Evolutionary conservation across 2,888 invertebrate genomes (phyloP).

Genomic region (Ommatoiulus sabulosus): DNA sequence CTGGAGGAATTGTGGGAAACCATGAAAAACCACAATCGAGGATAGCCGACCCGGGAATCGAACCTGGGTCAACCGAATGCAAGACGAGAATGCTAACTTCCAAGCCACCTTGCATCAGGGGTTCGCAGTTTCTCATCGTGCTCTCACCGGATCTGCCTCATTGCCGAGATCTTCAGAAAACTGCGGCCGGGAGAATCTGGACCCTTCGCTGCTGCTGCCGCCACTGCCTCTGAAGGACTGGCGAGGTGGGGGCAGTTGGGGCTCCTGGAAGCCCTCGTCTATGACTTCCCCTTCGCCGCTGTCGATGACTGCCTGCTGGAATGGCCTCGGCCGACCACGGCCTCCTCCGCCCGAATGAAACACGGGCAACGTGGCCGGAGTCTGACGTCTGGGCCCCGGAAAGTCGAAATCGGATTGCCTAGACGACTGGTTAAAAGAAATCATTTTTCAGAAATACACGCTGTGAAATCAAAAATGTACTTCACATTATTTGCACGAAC

Average conservation of each 20-base stretch:
- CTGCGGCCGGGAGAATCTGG: constrained; percentile 49
- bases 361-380: constrained; percentile 30
- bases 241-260: constrained; percentile 45
- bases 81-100: too few relatives aligned
- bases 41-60: too few relatives aligned
- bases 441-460: not conserved
- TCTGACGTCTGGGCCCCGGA: constrained; percentile 53
- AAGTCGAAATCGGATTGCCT: constrained; percentile 56
- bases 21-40: too few relatives aligned
- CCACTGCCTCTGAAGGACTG: not conserved
- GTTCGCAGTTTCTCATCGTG: too few relatives aligned
- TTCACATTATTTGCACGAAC: too few relatives aligned
- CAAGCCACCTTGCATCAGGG: too few relatives aligned
- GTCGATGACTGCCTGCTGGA: not conserved
- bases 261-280: constrained; percentile 55
- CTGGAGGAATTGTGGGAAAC: too few relatives aligned
- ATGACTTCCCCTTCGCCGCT: constrained; percentile 54
- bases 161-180: constrained; percentile 22
- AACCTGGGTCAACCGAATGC: too few relatives aligned
- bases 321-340: not conserved
- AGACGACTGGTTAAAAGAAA: not conserved
- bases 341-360: not conserved
- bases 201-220: not conserved
- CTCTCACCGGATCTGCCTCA: constrained; percentile 49
- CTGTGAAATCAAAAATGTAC: not conserved